phyloP scores from a whole-genome alignment of 2,797 vertebrate genomes.

The Cichlasoma orientale region DNA sequence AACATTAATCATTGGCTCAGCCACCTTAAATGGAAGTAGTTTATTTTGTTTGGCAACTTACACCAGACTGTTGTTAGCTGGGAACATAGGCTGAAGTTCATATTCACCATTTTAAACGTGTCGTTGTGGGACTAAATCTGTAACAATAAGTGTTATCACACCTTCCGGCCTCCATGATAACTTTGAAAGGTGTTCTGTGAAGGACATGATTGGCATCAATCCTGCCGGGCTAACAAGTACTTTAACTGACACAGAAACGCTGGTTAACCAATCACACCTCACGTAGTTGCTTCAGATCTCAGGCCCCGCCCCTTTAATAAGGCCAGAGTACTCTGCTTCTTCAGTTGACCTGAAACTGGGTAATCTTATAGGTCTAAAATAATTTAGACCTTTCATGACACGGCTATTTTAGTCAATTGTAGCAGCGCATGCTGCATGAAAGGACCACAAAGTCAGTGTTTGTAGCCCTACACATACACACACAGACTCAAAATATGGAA shows the following conservation, averaged over 20 bases:
- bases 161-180: slow-evolving; percentile 21
- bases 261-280: slow-evolving; percentile 40
- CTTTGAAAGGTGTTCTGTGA: slow-evolving; percentile 9
- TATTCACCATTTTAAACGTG: neutral
- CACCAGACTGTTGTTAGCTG: neutral
- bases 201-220: neutral
- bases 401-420: no score
- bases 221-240: neutral
- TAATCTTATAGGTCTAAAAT: neutral
- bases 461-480: accelerated
- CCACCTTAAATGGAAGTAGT: neutral
- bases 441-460: neutral
- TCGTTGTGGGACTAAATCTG: no score
- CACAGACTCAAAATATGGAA: neutral
- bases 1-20: accelerated
- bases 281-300: neutral
- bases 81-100: neutral
- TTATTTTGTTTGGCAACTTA: neutral
- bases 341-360: neutral
- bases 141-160: neutral
- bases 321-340: neutral
- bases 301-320: slow-evolving; percentile 18
- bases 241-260: slow-evolving; percentile 14
- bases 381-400: no score
- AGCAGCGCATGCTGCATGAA: neutral